A percentile compares a stretch with the other conserved stretches of the same genome.
Evolutionary conservation across 2,113 vertebrate genomes (phyloP).

Genomic region (Tyrannus savana): DNA sequence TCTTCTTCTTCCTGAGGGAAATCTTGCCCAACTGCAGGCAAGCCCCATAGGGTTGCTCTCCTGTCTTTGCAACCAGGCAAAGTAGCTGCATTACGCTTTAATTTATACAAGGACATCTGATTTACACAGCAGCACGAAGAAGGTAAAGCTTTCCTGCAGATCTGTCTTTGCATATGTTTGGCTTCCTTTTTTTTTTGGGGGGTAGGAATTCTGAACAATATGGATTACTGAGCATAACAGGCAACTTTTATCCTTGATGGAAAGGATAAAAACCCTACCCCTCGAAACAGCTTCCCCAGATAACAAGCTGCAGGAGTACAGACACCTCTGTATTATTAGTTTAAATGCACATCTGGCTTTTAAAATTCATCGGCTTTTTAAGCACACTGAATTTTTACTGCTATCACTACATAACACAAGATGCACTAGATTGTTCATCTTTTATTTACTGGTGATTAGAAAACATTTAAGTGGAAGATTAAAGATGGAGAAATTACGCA

Average conservation of each 20-base stretch:
- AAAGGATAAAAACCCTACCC: neutral
- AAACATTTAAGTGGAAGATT: neutral
- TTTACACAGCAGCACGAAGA: neutral
- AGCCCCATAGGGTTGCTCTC: neutral
- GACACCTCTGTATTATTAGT: neutral
- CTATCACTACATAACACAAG: neutral
- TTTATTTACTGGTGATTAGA: neutral
- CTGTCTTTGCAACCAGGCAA: neutral
- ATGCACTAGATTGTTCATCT: neutral
- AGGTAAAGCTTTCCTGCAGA: neutral
- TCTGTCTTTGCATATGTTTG: neutral
- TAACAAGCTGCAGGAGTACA: neutral
- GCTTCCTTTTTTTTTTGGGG: neutral
- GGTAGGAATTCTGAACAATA: neutral
- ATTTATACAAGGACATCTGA: neutral
- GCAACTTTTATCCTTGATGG: neutral
- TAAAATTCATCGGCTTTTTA: neutral
- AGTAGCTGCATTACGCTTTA: neutral
- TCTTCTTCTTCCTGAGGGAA: neutral
- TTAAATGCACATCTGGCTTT: neutral
- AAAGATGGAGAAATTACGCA: neutral
- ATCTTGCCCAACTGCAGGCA: neutral
- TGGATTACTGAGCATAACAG: neutral
- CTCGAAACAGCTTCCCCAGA: neutral
- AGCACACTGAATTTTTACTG: neutral